These are phyloP conservation scores for Hydrophis major DNA, from an alignment of 2,797 vertebrate species.

Conservation along the genomic window DNA sequence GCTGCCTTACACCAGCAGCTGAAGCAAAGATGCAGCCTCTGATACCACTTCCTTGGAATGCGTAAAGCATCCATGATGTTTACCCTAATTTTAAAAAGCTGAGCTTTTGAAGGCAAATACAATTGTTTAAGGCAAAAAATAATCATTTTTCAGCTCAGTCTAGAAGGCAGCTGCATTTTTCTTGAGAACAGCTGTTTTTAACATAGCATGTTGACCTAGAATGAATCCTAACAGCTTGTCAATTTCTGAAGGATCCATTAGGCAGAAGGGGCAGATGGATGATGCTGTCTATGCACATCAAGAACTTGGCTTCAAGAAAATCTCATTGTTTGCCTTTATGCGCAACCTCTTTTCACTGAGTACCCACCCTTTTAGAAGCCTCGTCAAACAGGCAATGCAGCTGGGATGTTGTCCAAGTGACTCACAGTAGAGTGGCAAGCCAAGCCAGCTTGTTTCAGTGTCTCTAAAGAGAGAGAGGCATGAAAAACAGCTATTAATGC, in stretches of 20 bases:
- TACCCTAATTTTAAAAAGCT: background rate
- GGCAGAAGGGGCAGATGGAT: background rate
- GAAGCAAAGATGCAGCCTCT: background rate
- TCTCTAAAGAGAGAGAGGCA: constrained; percentile 2
- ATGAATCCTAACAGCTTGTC: background rate
- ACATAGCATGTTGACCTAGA: background rate
- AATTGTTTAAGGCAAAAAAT: background rate
- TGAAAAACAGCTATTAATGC: background rate
- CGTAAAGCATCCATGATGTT: background rate
- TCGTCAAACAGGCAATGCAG: background rate
- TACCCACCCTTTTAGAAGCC: background rate
- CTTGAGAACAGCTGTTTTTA: fast-evolving
- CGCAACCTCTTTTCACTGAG: background rate
- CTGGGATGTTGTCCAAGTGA: background rate
- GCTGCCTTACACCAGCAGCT: background rate
- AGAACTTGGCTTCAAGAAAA: background rate
- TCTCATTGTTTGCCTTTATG: background rate
- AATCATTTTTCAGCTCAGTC: background rate
- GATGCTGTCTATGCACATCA: background rate
- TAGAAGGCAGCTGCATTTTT: background rate
- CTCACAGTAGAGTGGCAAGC: background rate
- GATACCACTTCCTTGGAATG: background rate
- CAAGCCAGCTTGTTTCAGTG: background rate
- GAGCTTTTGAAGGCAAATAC: background rate
- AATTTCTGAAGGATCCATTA: background rate